Evolutionary conservation across 2,888 invertebrate species (phyloP), one percentile per base, ranked within the genome.

Genomic region (Pantelozetes paolii): DNA sequence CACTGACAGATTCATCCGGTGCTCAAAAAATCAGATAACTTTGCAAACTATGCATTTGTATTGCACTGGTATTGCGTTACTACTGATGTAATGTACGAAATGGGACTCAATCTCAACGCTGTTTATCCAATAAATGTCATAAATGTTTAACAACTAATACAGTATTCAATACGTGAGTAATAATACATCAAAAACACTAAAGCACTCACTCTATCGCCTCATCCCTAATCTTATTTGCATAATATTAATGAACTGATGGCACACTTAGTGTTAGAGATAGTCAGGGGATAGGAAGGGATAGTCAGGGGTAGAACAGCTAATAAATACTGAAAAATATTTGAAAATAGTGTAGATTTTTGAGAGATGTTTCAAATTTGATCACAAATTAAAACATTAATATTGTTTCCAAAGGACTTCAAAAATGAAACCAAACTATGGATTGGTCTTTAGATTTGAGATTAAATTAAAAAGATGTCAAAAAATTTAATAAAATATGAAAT

Each of bases 51-150:
- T 32, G 59, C 59, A 59, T 59, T 59, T 20, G n/a, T n/a, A n/a
- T n/a, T n/a, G n/a, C n/a, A n/a, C n/a, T n/a, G 18, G 59, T 59
- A 36, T 18, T 3, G 64, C 40, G 2, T 59, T 28, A 59, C 54
- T 28, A 28, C 13, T 59, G 26, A 59, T 59, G 18, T 59, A 59
- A 26, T 59, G 28, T 59, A 30, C 28, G 26, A 59, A 15, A 28
- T 59, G 13, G 15, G 26, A 32, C 64, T 36, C 64, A 64, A 64
- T n/a, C n/a, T n/a, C n/a, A n/a, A n/a, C n/a, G n/a, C 64, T 64
- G 13, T 64, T 64, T 64, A 64, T 64, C 64, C 64, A 64, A 64
- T 64, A 64, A 64, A 64, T 64, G 64, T 64, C 64, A 64, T 64
- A 64, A 64, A 64, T 64, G 64, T 64, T 64, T 64, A 36, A 64